phyloP scores from a whole-genome alignment of 2,113 vertebrate genomes.

The Hypocryptadius cinnamomeus region DNA sequence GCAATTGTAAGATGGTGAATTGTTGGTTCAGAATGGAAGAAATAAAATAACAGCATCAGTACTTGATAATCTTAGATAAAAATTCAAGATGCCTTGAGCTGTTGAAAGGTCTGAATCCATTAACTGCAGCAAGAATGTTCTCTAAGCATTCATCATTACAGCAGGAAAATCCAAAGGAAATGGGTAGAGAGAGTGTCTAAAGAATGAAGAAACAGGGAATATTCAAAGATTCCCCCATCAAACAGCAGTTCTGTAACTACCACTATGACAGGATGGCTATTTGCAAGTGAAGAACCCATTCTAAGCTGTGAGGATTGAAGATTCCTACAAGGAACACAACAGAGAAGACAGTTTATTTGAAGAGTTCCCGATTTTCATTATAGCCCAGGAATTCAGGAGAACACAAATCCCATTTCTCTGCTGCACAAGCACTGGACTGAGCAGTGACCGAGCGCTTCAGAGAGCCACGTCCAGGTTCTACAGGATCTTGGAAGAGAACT shows the following conservation, averaged over 20 bases:
- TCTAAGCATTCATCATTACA: not conserved
- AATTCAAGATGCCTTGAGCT: not conserved
- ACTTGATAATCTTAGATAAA: not conserved
- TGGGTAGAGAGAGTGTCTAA: not conserved
- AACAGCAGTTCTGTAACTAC: not conserved
- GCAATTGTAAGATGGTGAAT: not conserved
- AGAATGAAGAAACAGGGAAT: not conserved
- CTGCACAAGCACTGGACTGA: rapidly evolving
- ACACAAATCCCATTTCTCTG: not conserved
- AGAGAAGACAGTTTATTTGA: not conserved
- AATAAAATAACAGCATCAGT: not conserved
- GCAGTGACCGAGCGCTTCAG: rapidly evolving
- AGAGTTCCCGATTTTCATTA: not conserved
- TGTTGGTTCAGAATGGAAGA: not conserved
- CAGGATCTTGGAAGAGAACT: not conserved
- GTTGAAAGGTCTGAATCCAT: not conserved
- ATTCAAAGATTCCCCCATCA: not conserved
- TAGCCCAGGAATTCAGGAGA: not conserved
- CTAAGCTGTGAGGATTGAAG: rapidly evolving
- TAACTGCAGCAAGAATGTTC: not conserved
- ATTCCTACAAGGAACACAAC: not conserved
- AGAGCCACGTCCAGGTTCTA: rapidly evolving
- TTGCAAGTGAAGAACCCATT: not conserved
- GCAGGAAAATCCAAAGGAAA: not conserved
- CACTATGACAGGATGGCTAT: not conserved